A percentile compares a stretch with the other conserved stretches of the same genome.
Conservation (phyloP, 2,113 vertebrate species). For the Peucedramus taeniatus region DNA sequence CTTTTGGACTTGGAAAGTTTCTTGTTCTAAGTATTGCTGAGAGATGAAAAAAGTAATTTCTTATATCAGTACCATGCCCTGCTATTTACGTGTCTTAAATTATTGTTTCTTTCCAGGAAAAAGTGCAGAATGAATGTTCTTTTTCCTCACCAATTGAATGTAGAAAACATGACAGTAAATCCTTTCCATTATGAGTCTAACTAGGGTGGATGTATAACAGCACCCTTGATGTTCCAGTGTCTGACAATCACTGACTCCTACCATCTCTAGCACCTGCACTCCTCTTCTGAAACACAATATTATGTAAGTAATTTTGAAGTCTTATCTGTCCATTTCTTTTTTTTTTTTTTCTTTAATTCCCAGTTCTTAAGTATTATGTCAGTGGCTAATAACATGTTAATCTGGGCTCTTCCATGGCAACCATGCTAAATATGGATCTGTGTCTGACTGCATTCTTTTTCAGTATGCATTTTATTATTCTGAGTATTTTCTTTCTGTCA, state of each 20-base stretch:
- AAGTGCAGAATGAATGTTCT: neutral
- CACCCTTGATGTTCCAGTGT: neutral
- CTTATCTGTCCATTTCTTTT: neutral
- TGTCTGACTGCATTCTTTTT: neutral
- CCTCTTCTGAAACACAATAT: neutral
- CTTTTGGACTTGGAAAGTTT: neutral
- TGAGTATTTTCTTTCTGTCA: neutral
- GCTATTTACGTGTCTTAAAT: neutral
- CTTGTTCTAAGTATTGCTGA: neutral
- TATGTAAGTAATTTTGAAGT: neutral
- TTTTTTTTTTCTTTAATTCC: neutral
- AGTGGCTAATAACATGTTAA: neutral
- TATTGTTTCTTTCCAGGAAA: neutral
- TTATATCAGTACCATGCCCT: neutral
- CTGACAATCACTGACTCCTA: neutral
- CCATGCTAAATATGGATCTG: slow-evolving; percentile 2
- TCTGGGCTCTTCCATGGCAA: slow-evolving; percentile 12
- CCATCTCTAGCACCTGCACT: neutral
- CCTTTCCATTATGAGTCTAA: neutral
- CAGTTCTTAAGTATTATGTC: neutral
- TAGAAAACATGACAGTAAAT: neutral
- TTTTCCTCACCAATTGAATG: neutral
- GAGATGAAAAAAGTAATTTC: neutral
- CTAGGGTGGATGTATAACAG: neutral
- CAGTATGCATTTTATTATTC: neutral